Base-by-base conservation (phyloP, 2,888 invertebrate genomes). In the Agriopis leucophaearia region DNA sequence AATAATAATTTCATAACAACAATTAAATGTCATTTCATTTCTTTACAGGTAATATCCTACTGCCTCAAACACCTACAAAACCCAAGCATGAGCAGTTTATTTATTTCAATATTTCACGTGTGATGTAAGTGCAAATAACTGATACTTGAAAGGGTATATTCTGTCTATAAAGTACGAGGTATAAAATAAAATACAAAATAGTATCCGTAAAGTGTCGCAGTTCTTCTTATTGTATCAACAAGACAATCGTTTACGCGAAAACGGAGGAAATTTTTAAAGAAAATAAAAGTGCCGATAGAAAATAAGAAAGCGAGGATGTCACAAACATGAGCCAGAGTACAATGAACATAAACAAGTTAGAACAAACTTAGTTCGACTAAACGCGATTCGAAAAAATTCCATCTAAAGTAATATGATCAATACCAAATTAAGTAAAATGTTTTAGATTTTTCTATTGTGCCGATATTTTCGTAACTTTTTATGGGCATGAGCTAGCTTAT, bases 241-340 rank as follows among this genome's bases (percentile, higher is more conserved):
- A 73, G 71, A 78, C 76, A 78, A 78, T 69, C 74, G 73, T 70
- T 77, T 74, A 72, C 60, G 52, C 72, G 74, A 82, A 83, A 81
- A 85, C 85, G 78, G 76, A 72, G 75, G 72, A 64, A 79, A 80
- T 78, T 82, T 81, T 81, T 77, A 82, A 83, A 81, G 82, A 81
- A 86, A 87, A 85, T 82, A 84, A 83, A 81, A 74, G 74, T 75
- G 77, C 73, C 65, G 64, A 73, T 78, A 69, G 77, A 84, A n/a
- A 85, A 83, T 85, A 82, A 82, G 75, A 81, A 78, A 83, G 73
- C 55, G 75, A 76, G 1, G 74, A 83, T 78, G 88, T 86, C 88
- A 83, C 74, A 65, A 78, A 73, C 85, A 85, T 69, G 74, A 59
- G 44, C 63, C 18, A 36, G 45, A 45, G 57, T 57, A 66, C 58